Conservation (phyloP, 2,113 vertebrate species). For the Tetrax tetrax region DNA sequence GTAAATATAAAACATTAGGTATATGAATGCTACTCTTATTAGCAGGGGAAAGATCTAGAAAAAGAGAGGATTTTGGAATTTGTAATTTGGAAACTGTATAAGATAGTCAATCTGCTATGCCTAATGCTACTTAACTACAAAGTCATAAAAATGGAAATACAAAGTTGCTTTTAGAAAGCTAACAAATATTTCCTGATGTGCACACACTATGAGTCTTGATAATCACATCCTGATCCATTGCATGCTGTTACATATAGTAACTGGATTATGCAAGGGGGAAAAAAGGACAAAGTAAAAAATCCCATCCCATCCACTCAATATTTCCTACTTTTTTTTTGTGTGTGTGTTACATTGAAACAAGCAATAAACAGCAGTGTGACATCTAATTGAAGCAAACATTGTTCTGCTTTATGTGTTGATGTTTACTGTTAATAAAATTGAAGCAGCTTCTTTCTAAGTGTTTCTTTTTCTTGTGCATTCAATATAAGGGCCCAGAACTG, state of each 20-base stretch:
- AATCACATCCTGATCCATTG: slow-evolving; percentile 51
- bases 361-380: neutral
- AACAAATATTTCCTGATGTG: slow-evolving; percentile 35
- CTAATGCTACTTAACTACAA: slow-evolving; percentile 31
- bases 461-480: neutral
- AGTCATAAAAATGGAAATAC: slow-evolving; percentile 9
- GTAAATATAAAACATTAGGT: neutral
- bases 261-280: slow-evolving; percentile 13
- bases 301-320: neutral
- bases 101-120: neutral
- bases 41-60: neutral
- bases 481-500: neutral
- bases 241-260: slow-evolving; percentile 41
- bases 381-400: neutral
- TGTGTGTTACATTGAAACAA: neutral
- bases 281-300: neutral
- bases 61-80: neutral
- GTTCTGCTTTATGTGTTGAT: neutral
- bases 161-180: slow-evolving; percentile 9
- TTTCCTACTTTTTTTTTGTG: neutral
- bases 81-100: neutral
- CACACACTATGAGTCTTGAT: neutral
- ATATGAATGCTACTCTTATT: neutral
- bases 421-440: neutral
- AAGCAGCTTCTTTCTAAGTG: neutral